These are phyloP conservation scores for Chunga burmeisteri DNA, from an alignment of 2,113 vertebrate species.

Conservation along the genomic window DNA sequence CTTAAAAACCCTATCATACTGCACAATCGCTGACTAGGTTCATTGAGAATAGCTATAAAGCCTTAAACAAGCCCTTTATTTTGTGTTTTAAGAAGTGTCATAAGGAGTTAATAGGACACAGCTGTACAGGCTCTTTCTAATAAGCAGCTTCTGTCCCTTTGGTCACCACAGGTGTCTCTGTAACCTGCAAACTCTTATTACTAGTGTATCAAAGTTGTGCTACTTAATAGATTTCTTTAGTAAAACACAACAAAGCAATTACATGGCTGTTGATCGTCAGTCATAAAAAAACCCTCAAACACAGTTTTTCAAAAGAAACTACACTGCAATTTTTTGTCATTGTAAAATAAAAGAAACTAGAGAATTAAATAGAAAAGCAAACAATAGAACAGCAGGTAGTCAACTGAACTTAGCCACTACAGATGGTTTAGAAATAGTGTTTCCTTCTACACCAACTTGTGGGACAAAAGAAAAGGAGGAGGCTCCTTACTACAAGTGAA, in stretches of 20 bases:
- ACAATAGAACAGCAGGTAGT: conserved; percentile 84
- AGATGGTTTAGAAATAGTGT: conserved; percentile 85
- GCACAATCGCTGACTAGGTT: conserved; percentile 46
- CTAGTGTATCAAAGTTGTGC: conserved; percentile 88
- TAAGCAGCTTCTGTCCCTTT: conserved; percentile 81
- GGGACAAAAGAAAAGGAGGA: conserved; percentile 80
- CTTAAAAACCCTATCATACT: conserved; percentile 61
- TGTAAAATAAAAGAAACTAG: conserved; percentile 85
- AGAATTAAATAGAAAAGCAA: conserved; percentile 77
- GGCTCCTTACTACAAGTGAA: conserved; percentile 77
- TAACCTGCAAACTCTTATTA: conserved; percentile 85
- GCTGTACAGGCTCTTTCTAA: conserved; percentile 80
- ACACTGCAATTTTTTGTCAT: conserved; percentile 86
- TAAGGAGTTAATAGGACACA: conserved; percentile 84
- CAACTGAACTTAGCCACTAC: conserved; percentile 80
- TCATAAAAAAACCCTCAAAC: conserved; percentile 77
- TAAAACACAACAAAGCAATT: conserved; percentile 87
- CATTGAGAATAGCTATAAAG: conserved; percentile 71
- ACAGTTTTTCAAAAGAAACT: conserved; percentile 82
- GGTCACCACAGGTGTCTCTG: conserved; percentile 85
- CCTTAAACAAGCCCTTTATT: conserved; percentile 78
- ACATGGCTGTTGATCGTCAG: conserved; percentile 82
- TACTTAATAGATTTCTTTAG: conserved; percentile 87
- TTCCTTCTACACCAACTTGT: conserved; percentile 79
- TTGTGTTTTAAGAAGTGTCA: conserved; percentile 78